Conservation (phyloP, 2,888 invertebrate species). For the Alviniconcha strummeri region DNA sequence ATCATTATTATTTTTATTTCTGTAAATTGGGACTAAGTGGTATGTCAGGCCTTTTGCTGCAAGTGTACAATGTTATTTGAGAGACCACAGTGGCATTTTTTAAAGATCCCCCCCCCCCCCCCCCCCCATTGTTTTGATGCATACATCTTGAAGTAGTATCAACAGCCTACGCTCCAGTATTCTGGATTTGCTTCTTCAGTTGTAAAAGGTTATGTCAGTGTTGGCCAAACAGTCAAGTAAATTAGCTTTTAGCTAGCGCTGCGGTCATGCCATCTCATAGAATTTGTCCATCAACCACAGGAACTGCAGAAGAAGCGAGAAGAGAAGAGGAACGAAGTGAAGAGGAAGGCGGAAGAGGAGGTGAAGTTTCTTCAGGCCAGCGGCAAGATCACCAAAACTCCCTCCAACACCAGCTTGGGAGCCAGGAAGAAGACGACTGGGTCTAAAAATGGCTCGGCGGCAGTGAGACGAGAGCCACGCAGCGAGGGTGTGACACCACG, state of each 20-base stretch:
- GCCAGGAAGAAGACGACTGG: constrained; percentile 48
- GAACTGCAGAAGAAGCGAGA: constrained; percentile 69
- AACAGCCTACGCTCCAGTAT: no score
- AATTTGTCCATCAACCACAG: constrained; percentile 42
- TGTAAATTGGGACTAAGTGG: no score
- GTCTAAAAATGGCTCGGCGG: neutral
- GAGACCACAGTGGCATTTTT: no score
- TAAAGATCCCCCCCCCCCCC: no score
- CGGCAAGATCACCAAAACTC: constrained; percentile 64
- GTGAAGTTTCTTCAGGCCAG: constrained; percentile 63
- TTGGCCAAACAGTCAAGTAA: no score
- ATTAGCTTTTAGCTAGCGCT: neutral
- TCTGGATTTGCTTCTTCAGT: no score
- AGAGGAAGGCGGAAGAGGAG: constrained; percentile 67
- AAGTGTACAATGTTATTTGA: no score
- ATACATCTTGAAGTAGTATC: no score
- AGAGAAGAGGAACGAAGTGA: constrained; percentile 63
- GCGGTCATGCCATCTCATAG: neutral
- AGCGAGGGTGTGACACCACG: constrained; percentile 14
- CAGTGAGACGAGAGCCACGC: neutral
- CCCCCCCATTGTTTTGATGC: no score
- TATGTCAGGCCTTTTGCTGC: no score
- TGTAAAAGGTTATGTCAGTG: no score
- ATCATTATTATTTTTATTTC: no score
- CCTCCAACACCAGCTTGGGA: constrained; percentile 49